Base-by-base conservation (phyloP, 2,113 vertebrate genomes). In the Hiodon tergisus region DNA sequence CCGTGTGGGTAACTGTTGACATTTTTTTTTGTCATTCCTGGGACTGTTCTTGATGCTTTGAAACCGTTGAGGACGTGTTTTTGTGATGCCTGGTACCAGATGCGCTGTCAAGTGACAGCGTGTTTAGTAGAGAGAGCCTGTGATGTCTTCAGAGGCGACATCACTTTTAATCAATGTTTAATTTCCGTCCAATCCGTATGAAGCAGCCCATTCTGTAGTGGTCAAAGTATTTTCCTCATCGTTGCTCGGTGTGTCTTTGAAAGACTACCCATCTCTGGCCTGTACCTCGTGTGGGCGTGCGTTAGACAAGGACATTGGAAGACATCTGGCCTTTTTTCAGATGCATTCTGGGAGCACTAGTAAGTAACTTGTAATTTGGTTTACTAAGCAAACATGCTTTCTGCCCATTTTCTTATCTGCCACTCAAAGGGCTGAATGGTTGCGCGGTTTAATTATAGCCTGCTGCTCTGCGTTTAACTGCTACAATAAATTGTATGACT, bases 391-490 rank as follows among this genome's bases (percentile, higher is more conserved):
- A 53, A 54, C 67, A 69, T 69, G 67, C 63, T 0, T 0, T 8
- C 6, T 54, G 59, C 60, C 11, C 5, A n/a, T 52, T 31, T 11
- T 46, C 14, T 65, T 73, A 73, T 63, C 71, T 53, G 50, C 6
- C 9, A 53, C 17, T 52, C 58, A 73, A 5, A 65, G 61, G 13
- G 9, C 13, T 0, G 67, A 17, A 54, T 17, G 50, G 51, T 55
- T n/a, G 16, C 11, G 52, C 11, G 48, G 46, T 74, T 72, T 50
- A 72, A 72, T 72, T 62, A 52, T 62, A 52, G 3, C 71, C 58
- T 54, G 9, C 6, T 74, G 61, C 52, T 74, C 9, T 16, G 11
- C 8, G 6, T 57, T 57, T 57, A 57, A 69, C 5, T 67, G 65
- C n/a, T 51, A 50, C n/a, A 10, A 69, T 74, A 31, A 65, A 55